Evolutionary conservation across 2,797 vertebrate genomes (phyloP).

Genomic region (Odontamblyopus lacepedii): DNA sequence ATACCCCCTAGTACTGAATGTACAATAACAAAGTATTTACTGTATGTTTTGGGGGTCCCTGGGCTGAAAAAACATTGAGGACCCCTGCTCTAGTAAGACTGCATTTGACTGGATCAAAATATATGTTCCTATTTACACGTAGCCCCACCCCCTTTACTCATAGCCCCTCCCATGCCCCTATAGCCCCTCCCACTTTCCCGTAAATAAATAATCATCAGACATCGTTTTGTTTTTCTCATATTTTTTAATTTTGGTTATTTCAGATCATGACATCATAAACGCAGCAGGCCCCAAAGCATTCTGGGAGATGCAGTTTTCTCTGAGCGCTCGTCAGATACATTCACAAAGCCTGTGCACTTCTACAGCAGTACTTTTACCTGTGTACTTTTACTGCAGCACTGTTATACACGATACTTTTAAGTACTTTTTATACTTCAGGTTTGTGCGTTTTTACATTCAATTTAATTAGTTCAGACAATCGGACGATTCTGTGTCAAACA

Average conservation of each 20-base stretch:
- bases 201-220: not conserved
- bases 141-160: not conserved
- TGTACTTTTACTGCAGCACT: not conserved
- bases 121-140: no score
- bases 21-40: no score
- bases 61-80: no score
- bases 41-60: no score
- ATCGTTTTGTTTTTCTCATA: not conserved
- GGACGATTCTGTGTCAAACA: not conserved
- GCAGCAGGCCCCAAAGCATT: constrained; percentile 9
- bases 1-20: no score
- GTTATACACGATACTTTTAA: not conserved
- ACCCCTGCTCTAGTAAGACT: no score
- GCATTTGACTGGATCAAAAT: no score
- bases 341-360: constrained; percentile 1
- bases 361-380: not conserved
- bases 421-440: not conserved
- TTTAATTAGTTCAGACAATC: not conserved
- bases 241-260: constrained; percentile 11
- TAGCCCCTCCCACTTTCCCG: not conserved
- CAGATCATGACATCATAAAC: constrained; percentile 15
- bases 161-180: not conserved
- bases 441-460: not conserved
- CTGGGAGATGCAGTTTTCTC: constrained; percentile 11
- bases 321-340: not conserved